phyloP scores from a whole-genome alignment of 2,797 vertebrate species.

The Erithacus rubecula region DNA sequence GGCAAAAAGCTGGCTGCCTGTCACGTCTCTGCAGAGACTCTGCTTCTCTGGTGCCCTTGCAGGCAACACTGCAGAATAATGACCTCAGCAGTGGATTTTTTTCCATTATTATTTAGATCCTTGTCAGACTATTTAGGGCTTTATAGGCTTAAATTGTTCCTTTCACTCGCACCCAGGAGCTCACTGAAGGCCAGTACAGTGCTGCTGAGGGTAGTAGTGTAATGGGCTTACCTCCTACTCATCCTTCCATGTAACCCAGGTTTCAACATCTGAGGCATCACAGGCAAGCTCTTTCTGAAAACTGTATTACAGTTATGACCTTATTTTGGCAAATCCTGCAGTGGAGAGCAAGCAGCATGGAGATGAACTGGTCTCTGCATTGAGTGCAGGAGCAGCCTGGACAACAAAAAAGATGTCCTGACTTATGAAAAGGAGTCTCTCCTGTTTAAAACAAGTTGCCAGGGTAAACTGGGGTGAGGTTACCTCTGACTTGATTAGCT shows the following conservation, averaged over 20 bases:
- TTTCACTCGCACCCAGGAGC: neutral
- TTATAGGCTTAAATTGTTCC: neutral
- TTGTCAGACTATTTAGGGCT: neutral
- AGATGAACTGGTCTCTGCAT: neutral
- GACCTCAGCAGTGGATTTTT: neutral
- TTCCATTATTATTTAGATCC: neutral
- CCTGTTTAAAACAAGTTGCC: neutral
- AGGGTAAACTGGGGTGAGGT: rapidly evolving
- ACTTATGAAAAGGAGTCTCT: neutral
- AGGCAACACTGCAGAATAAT: neutral
- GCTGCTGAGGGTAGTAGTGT: neutral
- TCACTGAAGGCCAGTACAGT: neutral
- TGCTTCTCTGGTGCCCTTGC: neutral
- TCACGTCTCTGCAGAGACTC: neutral
- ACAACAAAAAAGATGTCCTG: neutral
- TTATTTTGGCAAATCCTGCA: slow-evolving; percentile 10
- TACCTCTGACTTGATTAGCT: neutral
- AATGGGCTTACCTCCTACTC: neutral
- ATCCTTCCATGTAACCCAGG: neutral
- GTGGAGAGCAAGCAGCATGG: neutral
- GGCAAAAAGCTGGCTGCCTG: neutral
- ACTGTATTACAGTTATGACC: neutral
- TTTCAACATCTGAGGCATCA: neutral
- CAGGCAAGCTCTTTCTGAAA: neutral
- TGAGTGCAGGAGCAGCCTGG: neutral